phyloP scores from a whole-genome alignment of 1,140 invertebrate species.

The Rhopalosiphum maidis region DNA sequence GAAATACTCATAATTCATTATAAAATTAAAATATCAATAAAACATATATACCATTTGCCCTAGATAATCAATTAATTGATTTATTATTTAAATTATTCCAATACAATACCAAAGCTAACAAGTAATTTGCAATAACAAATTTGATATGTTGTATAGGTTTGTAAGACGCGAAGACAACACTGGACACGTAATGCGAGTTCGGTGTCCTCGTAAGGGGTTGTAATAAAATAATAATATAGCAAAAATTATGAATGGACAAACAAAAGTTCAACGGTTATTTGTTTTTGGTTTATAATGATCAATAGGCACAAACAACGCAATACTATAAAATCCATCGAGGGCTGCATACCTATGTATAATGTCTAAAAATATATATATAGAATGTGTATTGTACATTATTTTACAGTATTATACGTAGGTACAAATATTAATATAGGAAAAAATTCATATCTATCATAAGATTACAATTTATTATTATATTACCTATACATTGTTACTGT shows the following conservation, averaged over 20 bases:
- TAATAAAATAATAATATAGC: no score
- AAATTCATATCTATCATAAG: neutral
- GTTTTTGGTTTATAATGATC: neutral
- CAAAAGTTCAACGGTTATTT: neutral
- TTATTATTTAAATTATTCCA: neutral
- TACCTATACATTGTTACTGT: neutral
- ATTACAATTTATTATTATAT: neutral
- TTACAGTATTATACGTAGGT: no score
- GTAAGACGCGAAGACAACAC: neutral
- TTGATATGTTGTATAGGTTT: neutral
- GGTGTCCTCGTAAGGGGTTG: neutral
- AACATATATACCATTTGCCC: neutral
- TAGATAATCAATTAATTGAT: neutral
- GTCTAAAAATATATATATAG: neutral
- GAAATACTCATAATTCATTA: neutral
- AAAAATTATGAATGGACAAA: neutral
- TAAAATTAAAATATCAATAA: neutral
- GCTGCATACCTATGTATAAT: no score
- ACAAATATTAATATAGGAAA: neutral
- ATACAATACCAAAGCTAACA: neutral
- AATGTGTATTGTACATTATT: neutral
- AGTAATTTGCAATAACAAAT: neutral
- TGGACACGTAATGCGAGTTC: neutral
- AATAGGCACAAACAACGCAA: neutral
- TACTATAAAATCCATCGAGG: neutral